Evolutionary conservation across 2,888 invertebrate genomes (phyloP).

Genomic region (Drosophila kuntzei): DNA sequence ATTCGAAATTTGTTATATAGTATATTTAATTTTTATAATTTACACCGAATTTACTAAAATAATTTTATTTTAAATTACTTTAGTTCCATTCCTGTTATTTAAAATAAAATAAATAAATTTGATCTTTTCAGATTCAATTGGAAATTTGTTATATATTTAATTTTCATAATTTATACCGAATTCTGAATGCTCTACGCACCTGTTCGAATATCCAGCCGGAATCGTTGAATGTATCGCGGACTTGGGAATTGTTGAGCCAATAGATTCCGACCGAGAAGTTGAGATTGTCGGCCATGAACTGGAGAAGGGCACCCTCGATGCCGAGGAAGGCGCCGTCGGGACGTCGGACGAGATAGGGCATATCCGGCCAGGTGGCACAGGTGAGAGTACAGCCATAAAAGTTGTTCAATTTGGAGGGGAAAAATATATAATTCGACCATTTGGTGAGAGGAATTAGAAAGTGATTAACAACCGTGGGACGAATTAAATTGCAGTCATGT

Average conservation of each 20-base stretch:
- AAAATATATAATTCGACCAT: conserved; percentile 56
- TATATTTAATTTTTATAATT: too few species aligned
- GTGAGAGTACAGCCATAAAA: conserved; percentile 74
- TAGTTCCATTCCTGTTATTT: too few species aligned
- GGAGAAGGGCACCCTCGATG: conserved; percentile 75
- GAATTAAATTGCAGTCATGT: conserved; percentile 55
- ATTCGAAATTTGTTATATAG: too few species aligned
- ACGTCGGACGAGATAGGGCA: conserved; percentile 69
- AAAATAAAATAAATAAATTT: too few species aligned
- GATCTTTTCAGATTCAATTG: too few species aligned
- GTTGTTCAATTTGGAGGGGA: conserved; percentile 67
- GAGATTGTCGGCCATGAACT: conserved; percentile 68
- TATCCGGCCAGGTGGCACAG: conserved; percentile 80
- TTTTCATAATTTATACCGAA: too few species aligned
- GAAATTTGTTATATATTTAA: too few species aligned
- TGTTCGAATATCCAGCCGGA: conserved; percentile 62
- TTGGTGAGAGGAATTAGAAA: conserved; percentile 20
- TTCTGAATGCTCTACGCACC: too few species aligned
- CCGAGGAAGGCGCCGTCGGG: conserved; percentile 63
- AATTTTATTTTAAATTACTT: too few species aligned
- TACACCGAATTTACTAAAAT: too few species aligned
- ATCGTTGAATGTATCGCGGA: conserved; percentile 63
- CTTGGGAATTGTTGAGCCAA: conserved; percentile 63
- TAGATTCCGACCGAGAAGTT: conserved; percentile 72
- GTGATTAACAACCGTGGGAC: conserved; percentile 65